Evolutionary conservation across 2,888 invertebrate species (phyloP), one percentile per base, ranked within the genome.

Genomic region (Patella pellucida): DNA sequence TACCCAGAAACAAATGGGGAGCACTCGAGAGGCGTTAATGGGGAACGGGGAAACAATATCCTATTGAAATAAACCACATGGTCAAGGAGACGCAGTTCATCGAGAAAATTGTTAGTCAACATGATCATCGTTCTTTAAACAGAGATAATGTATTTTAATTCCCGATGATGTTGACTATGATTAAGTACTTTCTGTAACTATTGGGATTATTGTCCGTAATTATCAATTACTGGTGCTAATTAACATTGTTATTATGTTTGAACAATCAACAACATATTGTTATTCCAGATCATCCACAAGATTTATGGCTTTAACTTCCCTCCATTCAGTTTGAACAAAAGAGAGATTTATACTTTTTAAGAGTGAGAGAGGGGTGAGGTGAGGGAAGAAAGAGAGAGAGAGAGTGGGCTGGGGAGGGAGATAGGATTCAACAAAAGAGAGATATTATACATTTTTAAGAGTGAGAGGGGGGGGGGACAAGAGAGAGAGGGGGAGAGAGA

Each of bases 61-160:
- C 16, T 23, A 69, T 54, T 74, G 74, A 74, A 41, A 50, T 41
- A 52, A 41, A 56, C 74, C 74, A 74, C 74, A 74, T 74, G 74
- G 52, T 68, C 74, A 52, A 56, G 19, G 69, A 23, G 19, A 23
- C 19, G 23, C 14, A 62, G 14, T 9, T 62, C 62, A 62, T 62
- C 19, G 62, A 62, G 62, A 62, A 62, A 62, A 62, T 62, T 62
- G 62, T 62, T 62, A 23, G 62, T 62, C 62, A 62, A 62, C 62
- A 62, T 62, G 19, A 62, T 62, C 23, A 62, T 62, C 23, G 62
- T 62, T 23, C 41, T 41, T 9, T 41, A 41, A 41, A 41, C 41
- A 41, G 41, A 41, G 41, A 41, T 41, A 41, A 41, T 41, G 41
- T 9, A 9, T 41, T 41, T 41, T 41, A 41, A 41, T 41, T 41